phyloP scores from a whole-genome alignment of 2,113 vertebrate genomes.

The Microcebus jonahi region DNA sequence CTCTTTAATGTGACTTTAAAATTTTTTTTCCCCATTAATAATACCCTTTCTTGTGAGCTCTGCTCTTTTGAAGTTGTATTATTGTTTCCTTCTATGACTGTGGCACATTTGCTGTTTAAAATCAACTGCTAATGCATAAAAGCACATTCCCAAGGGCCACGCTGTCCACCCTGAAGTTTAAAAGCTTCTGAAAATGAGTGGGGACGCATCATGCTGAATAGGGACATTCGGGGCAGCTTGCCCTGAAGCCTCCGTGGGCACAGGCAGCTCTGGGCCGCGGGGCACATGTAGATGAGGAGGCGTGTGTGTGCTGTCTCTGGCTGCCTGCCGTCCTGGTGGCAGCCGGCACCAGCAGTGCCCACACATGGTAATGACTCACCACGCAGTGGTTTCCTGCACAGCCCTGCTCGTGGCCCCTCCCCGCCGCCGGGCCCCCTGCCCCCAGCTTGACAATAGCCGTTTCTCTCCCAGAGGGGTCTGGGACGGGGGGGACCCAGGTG shows the following conservation, averaged over 20 bases:
- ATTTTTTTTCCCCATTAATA: constrained; percentile 66
- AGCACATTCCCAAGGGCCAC: constrained; percentile 39
- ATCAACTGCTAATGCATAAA: constrained; percentile 58
- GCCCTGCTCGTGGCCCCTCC: background rate
- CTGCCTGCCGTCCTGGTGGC: background rate
- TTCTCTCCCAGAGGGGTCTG: background rate
- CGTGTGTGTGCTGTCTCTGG: background rate
- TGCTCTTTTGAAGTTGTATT: constrained; percentile 73
- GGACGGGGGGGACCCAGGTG: background rate
- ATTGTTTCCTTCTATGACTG: constrained; percentile 62
- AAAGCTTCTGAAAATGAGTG: constrained; percentile 45
- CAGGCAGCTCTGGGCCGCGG: background rate
- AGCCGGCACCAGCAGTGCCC: background rate
- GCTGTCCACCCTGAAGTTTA: constrained; percentile 59
- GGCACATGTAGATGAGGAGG: background rate
- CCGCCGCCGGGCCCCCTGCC: too few species aligned
- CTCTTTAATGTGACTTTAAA: constrained; percentile 76
- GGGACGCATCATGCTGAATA: background rate
- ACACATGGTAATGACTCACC: background rate
- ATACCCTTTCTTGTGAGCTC: constrained; percentile 70
- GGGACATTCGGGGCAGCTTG: background rate
- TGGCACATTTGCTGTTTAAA: constrained; percentile 53
- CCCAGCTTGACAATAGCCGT: background rate
- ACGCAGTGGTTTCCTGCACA: accelerated
- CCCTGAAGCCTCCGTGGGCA: background rate